phyloP scores from a whole-genome alignment of 64 coral and sea anemone genomes.

The Pachyseris speciosa region DNA sequence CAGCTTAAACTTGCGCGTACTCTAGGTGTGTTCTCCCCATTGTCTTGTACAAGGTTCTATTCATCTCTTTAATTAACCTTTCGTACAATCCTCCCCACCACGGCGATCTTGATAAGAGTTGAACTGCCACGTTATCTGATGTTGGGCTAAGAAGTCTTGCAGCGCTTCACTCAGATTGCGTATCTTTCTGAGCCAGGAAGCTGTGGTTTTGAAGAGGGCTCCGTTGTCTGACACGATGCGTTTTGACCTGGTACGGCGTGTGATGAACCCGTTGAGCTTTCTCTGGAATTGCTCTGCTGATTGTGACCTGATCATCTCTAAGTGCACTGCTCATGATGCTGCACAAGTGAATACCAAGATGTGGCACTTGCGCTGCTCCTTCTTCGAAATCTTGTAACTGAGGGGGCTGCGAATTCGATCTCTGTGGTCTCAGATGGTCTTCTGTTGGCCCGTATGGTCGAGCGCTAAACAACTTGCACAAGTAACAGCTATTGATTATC shows the following conservation, averaged over 20 bases:
- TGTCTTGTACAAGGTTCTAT: no score
- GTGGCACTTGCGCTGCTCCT: conserved; percentile 63
- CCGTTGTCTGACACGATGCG: conserved; percentile 40
- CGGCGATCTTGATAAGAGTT: no score
- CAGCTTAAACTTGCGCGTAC: no score
- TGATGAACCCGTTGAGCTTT: conserved; percentile 19
- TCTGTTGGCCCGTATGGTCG: no score
- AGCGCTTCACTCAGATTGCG: conserved; percentile 6
- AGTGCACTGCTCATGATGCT: conserved; percentile 61
- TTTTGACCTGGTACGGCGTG: conserved; percentile 3
- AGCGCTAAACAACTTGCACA: no score
- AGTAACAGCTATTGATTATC: no score
- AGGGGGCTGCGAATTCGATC: conserved; percentile 78
- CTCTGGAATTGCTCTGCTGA: conserved; percentile 45
- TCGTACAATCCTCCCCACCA: no score
- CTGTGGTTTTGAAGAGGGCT: conserved; percentile 16
- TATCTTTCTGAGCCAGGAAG: conserved; percentile 32
- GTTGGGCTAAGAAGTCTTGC: conserved; percentile 10
- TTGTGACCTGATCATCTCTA: conserved; percentile 43
- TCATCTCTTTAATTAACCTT: no score
- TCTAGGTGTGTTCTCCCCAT: no score
- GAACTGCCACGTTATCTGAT: conserved; percentile 18
- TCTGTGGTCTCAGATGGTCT: conserved; percentile 76
- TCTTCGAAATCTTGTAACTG: conserved; percentile 59
- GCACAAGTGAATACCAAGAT: conserved; percentile 77